Evolutionary conservation across 2,113 vertebrate species (phyloP), one percentile per base, ranked within the genome.

Genomic region (Plecotus auritus): DNA sequence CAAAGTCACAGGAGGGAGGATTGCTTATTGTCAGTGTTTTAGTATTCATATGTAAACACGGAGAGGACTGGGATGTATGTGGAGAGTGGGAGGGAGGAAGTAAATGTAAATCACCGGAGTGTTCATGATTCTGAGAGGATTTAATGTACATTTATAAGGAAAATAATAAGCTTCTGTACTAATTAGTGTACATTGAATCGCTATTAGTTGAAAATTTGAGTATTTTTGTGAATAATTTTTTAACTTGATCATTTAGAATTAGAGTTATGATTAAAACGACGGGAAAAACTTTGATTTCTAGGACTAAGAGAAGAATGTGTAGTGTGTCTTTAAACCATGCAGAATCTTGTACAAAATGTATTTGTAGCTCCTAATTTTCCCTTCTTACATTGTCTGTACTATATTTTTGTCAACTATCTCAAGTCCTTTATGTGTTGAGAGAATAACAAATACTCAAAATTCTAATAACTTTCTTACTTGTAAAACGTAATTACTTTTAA

Each of bases 221-320:
- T 51, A 73, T 90, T 90, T 93, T 87, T 72, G 54, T 82, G 22
- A 80, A 61, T 35, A 88, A 69, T 85, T 54, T 90, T 84, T 81
- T 78, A n/a, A 82, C 16, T 42, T 80, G 37, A 37, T 91, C 16
- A 88, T 26, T 81, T 85, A 85, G 30, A 54, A 72, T 35, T 85
- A 77, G 51, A 54, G 30, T 88, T 88, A 61, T 51, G 14, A 88
- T 66, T 85, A 76, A 94, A 95, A 64, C 0, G 28, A 28, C 2
- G 32, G 2, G 14, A 45, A 87, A 61, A 92, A 20, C 9, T 54
- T 74, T 94, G n/a, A 92, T 32, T 42, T 81, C 17, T 16, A 72
- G 16, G 61, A 37, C 18, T 28, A 28, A 80, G 54, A 73, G 0
- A 23, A 49, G 28, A 86, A 82, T 22, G 30, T n/a, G 12, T 47